Conservation (phyloP, 30 jellyfish, hydroid and myxozoan genomes). For the Hydra vulgaris region DNA sequence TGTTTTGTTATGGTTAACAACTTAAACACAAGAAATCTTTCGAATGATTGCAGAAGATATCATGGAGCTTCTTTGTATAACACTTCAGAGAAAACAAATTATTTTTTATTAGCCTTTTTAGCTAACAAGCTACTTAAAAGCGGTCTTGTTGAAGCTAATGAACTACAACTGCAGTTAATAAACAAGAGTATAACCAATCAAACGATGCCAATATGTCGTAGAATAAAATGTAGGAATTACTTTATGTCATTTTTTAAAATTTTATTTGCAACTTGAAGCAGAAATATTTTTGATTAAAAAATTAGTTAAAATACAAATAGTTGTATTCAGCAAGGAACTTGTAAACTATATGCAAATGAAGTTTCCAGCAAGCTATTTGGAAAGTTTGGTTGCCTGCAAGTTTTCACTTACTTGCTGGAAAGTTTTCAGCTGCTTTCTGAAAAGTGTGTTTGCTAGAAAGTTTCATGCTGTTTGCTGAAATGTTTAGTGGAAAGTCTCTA, state of each 20-base stretch:
- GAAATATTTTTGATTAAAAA: too few species aligned
- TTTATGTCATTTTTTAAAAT: background rate
- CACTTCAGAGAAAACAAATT: background rate
- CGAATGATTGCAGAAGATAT: background rate
- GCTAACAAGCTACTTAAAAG: background rate
- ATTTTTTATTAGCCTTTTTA: background rate
- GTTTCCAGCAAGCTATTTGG: too few species aligned
- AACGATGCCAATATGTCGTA: background rate
- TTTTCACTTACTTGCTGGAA: too few species aligned
- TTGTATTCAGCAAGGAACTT: too few species aligned
- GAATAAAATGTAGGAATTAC: background rate
- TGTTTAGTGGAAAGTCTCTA: too few species aligned
- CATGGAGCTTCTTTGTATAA: background rate
- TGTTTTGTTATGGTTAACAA: conserved; percentile 10
- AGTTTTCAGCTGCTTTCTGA: too few species aligned
- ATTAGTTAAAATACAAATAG: too few species aligned
- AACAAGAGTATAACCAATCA: background rate
- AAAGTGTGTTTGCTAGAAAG: too few species aligned
- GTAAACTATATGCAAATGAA: too few species aligned
- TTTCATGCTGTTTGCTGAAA: too few species aligned
- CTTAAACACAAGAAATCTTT: background rate
- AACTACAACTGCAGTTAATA: background rate
- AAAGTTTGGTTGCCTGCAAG: too few species aligned
- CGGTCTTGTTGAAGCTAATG: background rate
- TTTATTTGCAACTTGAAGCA: too few species aligned